Percentiles rank a stretch among this genome's conserved stretches.
Evolutionary conservation across 2,113 vertebrate species (phyloP).

Genomic region (Rhabdomys dilectus): DNA sequence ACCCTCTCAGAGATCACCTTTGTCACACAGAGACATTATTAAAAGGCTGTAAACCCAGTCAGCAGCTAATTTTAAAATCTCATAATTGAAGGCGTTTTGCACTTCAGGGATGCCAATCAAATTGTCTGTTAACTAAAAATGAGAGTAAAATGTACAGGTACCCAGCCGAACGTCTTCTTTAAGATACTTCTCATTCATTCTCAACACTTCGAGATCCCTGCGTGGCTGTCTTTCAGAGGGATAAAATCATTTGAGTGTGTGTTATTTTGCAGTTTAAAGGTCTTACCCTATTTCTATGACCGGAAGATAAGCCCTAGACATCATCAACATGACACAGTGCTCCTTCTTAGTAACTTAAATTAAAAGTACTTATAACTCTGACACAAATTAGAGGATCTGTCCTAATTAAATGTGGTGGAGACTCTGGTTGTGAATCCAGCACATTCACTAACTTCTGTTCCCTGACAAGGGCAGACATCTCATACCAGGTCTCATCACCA

Average conservation of each 20-base stretch:
- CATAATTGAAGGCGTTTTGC: constrained; percentile 40
- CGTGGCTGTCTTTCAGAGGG: constrained; percentile 37
- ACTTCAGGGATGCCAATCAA: constrained; percentile 29
- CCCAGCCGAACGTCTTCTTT: not conserved
- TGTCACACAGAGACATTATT: constrained; percentile 14
- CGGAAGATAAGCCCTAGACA: constrained; percentile 38
- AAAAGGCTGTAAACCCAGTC: constrained; percentile 44
- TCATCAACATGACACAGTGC: not conserved
- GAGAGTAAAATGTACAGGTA: not conserved
- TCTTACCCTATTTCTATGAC: constrained; percentile 32
- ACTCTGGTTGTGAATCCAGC: not conserved
- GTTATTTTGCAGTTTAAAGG: constrained; percentile 44
- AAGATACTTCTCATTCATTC: constrained; percentile 33
- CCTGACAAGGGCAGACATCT: not conserved
- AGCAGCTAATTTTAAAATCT: constrained; percentile 55
- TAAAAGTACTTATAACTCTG: constrained; percentile 62
- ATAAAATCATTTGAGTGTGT: not conserved
- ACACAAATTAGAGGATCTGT: constrained; percentile 41
- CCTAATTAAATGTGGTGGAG: constrained; percentile 48
- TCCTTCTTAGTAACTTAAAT: constrained; percentile 53
- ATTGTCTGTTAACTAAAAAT: constrained; percentile 4
- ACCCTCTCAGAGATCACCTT: constrained; percentile 35
- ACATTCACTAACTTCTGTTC: not conserved
- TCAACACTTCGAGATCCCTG: not conserved
- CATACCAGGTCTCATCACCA: not conserved